A percentile compares a stretch with the other conserved stretches of the same genome.
phyloP scores from a whole-genome alignment of 2,888 invertebrate genomes.

The Drosophila nigritarsus region DNA sequence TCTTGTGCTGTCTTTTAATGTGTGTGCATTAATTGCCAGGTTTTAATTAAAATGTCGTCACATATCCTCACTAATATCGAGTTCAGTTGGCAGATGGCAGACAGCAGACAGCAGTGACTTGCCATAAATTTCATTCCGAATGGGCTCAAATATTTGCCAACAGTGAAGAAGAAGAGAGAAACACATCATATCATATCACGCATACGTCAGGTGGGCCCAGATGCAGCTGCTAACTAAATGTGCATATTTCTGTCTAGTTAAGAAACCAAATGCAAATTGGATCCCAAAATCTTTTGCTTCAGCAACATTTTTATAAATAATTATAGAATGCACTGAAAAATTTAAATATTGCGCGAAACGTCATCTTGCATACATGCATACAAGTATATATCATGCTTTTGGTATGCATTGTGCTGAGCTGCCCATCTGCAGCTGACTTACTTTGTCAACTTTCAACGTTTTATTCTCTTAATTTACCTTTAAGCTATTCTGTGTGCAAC shows the following conservation, averaged over 20 bases:
- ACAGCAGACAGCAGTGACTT: constrained; percentile 39
- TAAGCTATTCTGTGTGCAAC: neutral
- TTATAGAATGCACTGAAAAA: neutral
- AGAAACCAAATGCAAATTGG: constrained; percentile 44
- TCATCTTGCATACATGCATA: neutral
- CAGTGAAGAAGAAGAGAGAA: neutral
- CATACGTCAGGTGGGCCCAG: constrained; percentile 53
- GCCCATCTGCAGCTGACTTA: neutral
- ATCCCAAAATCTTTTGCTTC: constrained; percentile 16
- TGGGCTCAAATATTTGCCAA: constrained; percentile 56
- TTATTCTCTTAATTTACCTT: neutral
- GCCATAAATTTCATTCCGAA: constrained; percentile 62
- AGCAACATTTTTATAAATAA: neutral
- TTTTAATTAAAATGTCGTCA: constrained; percentile 77
- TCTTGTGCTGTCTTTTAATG: neutral
- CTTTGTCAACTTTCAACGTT: neutral
- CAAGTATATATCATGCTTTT: neutral
- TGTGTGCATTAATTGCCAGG: constrained; percentile 38
- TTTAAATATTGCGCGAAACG: neutral
- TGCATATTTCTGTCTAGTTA: constrained; percentile 64
- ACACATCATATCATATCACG: constrained; percentile 31
- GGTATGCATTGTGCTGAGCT: neutral
- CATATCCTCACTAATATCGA: constrained; percentile 35
- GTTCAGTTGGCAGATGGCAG: constrained; percentile 30
- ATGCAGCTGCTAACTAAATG: constrained; percentile 64